A percentile compares a stretch with the other conserved stretches of the same genome.
phyloP scores from a whole-genome alignment of 1,140 invertebrate genomes.

The Listronotus oregonensis region DNA sequence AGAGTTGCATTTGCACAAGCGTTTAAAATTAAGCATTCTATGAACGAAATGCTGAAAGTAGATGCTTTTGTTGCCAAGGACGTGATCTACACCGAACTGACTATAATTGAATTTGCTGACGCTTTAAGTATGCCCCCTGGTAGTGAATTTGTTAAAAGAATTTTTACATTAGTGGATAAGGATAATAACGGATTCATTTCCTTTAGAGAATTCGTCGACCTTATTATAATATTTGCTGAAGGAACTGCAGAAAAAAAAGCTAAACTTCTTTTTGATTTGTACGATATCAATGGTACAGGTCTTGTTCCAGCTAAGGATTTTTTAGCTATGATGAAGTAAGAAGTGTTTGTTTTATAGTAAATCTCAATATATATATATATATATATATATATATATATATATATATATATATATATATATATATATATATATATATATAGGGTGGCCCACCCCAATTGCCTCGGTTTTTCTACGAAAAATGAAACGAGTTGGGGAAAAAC shows the following conservation, averaged over 20 bases:
- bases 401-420: too few species aligned
- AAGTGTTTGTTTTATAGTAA: background rate
- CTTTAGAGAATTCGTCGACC: constrained; percentile 68
- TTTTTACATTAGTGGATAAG: constrained; percentile 68
- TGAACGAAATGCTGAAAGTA: constrained; percentile 55
- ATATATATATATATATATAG: too few species aligned
- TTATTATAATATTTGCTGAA: constrained; percentile 68
- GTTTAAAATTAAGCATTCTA: constrained; percentile 56
- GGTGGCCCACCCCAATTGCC: too few species aligned
- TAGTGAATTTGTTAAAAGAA: constrained; percentile 64
- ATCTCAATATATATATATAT: too few species aligned
- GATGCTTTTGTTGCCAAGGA: constrained; percentile 57
- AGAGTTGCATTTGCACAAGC: constrained; percentile 61
- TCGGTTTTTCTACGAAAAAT: too few species aligned
- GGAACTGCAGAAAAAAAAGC: constrained; percentile 61
- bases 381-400: too few species aligned
- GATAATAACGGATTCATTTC: constrained; percentile 70
- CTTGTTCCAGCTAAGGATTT: constrained; percentile 61
- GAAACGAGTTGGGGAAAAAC: too few species aligned
- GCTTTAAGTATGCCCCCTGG: constrained; percentile 62
- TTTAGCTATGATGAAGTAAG: constrained; percentile 62
- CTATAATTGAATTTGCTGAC: constrained; percentile 66
- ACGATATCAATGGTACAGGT: constrained; percentile 61
- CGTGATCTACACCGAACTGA: constrained; percentile 61
- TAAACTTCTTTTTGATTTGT: constrained; percentile 66